Evolutionary conservation across 2,888 invertebrate genomes (phyloP).

Genomic region (Erpobdella octoculata): DNA sequence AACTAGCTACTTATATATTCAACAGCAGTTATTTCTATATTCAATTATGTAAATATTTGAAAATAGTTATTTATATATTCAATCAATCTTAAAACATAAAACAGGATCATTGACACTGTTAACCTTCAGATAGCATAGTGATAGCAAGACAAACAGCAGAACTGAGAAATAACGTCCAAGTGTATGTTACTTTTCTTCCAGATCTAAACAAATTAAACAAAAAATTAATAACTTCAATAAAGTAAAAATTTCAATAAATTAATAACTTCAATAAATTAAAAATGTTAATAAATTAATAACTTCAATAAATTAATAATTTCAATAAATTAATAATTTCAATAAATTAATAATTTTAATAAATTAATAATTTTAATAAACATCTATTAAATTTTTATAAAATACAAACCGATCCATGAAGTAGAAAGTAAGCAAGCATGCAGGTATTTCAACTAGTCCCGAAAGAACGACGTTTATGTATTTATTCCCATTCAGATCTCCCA

Average conservation of each 20-base stretch:
- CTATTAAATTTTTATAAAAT: background rate
- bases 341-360: background rate
- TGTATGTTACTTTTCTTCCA: slow-evolving; percentile 35
- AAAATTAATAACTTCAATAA: background rate
- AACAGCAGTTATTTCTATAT: too few relatives aligned
- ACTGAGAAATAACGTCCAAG: slow-evolving; percentile 32
- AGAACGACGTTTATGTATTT: slow-evolving; percentile 67
- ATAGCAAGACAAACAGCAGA: slow-evolving; percentile 33
- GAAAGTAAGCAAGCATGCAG: slow-evolving; percentile 53
- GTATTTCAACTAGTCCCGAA: slow-evolving; percentile 69
- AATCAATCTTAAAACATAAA: too few relatives aligned
- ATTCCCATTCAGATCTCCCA: slow-evolving; percentile 65
- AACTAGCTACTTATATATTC: too few relatives aligned
- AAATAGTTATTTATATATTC: too few relatives aligned
- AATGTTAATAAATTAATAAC: background rate
- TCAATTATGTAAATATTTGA: too few relatives aligned
- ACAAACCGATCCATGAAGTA: slow-evolving; percentile 60
- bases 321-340: background rate
- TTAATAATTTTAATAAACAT: background rate
- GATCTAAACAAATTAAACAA: slow-evolving; percentile 26
- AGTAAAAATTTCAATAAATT: background rate
- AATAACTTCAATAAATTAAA: background rate
- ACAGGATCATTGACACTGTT: too few relatives aligned
- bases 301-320: background rate
- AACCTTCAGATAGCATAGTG: slow-evolving; percentile 30